Percentiles rank a stretch among this genome's conserved stretches.
These are phyloP conservation scores for Ammospiza caudacuta DNA, from an alignment of 2,113 vertebrate species.

Conservation along the genomic window DNA sequence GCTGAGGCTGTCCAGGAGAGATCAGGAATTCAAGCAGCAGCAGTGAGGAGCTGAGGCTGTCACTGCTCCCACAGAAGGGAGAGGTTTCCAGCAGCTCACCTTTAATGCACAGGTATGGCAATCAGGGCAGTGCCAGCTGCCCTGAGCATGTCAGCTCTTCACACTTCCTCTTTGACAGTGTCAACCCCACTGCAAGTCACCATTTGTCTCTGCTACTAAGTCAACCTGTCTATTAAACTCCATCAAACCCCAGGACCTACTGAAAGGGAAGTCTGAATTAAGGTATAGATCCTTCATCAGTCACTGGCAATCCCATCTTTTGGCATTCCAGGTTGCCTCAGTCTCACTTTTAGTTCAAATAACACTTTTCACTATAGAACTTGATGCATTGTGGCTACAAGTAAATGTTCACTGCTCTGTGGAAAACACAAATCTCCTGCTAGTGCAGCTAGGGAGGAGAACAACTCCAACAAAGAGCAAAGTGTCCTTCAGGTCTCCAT, in stretches of 20 bases:
- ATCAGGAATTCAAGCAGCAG: no score
- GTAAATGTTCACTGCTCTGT: background rate
- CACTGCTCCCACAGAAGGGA: background rate
- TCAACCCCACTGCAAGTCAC: background rate
- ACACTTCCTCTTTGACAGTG: background rate
- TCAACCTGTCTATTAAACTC: background rate
- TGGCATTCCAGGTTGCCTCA: background rate
- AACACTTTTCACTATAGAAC: background rate
- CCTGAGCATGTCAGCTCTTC: background rate
- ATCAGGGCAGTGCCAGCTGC: background rate
- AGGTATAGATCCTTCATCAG: background rate
- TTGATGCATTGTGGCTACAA: background rate
- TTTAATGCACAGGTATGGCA: background rate
- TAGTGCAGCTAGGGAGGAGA: background rate
- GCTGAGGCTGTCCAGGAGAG: background rate
- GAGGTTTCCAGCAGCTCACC: background rate
- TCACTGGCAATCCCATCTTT: background rate
- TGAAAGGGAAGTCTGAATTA: background rate
- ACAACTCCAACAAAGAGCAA: background rate
- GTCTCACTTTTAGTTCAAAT: background rate
- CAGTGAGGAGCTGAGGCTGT: background rate
- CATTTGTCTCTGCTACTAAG: background rate
- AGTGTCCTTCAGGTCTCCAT: background rate
- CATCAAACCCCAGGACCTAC: background rate
- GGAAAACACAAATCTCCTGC: background rate